Base-by-base conservation (phyloP, 2,113 vertebrate genomes). In the Trochalopteron elliotii region DNA sequence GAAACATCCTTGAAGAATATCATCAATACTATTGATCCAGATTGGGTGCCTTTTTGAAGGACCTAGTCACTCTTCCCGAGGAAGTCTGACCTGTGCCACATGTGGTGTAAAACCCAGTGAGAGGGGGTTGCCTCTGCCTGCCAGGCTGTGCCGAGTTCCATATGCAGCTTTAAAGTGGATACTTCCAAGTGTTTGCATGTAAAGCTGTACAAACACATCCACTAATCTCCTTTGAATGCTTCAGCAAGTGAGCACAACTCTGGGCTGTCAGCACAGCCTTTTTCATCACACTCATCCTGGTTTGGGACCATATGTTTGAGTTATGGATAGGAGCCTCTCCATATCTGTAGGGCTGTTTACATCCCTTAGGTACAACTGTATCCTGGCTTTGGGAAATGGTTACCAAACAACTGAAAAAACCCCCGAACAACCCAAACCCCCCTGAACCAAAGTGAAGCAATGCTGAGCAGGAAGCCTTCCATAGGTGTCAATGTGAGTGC, bases 101-200 rank as follows among this genome's bases (percentile, higher is more conserved):
- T 3, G 18, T 1, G 0, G 6, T 15, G 7, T 57, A 60, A 81
- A 50, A 25, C 27, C 39, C 1, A 3, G 12, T 18, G 37, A 44
- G 61, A 37, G 9, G 1, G 6, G 0, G 0, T 24, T 5, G 7
- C 44, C 50, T 67, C 56, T 57, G 11, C 50, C 63, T 75, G 33
- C 50, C 17, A 24, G 31, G 49, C 60, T 20, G 4, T 4, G 30
- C 19, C 5, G 12, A 74, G 33, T 45, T 61, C 49, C 0, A 0
- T 22, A 3, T 2, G 30, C 37, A 35, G 42, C 55, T 82, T 55
- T 20, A 33, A 74, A 88, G 25, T 2, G 70, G 52, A n/a, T n/a
- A 15, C 25, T 13, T 78, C 23, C 59, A 42, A n/a, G 37, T 52
- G 18, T 52, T 22, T 13, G 47, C 18, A n/a, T 64, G 10, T 22